phyloP scores from a whole-genome alignment of 1,140 invertebrate species.

The Macrobrachium rosenbergii region DNA sequence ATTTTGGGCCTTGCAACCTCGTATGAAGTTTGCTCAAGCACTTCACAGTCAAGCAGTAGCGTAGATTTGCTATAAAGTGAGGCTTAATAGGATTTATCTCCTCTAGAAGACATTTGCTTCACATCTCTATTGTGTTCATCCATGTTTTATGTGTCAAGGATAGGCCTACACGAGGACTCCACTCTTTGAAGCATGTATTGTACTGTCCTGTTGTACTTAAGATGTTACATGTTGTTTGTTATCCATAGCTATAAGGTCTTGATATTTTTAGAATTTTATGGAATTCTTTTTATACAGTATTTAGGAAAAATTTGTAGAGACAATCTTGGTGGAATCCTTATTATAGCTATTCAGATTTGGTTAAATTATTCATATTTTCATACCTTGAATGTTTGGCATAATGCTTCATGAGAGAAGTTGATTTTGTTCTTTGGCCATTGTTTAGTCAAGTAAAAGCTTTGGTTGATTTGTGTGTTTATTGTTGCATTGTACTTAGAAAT shows the following conservation, averaged over 20 bases:
- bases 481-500: too few species aligned
- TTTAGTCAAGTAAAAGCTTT: too few species aligned
- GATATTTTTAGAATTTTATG: constrained; percentile 32
- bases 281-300: constrained; percentile 16
- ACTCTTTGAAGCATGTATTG: constrained; percentile 17
- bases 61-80: too few species aligned
- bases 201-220: constrained; percentile 28
- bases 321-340: constrained; percentile 28
- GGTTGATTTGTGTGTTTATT: too few species aligned
- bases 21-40: constrained; percentile 18
- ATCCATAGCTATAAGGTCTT: constrained; percentile 39
- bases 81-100: too few species aligned
- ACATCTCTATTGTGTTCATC: neutral
- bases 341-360: neutral
- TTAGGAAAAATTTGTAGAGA: constrained; percentile 16
- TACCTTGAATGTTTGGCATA: too few species aligned
- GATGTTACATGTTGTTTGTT: constrained; percentile 48
- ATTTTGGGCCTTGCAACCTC: neutral
- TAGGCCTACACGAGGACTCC: neutral
- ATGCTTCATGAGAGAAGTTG: too few species aligned
- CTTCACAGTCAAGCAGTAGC: neutral
- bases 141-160: neutral
- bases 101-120: too few species aligned
- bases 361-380: too few species aligned
- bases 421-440: too few species aligned